phyloP scores from a whole-genome alignment of 2,888 invertebrate species.

The Acanthopleura granulata region DNA sequence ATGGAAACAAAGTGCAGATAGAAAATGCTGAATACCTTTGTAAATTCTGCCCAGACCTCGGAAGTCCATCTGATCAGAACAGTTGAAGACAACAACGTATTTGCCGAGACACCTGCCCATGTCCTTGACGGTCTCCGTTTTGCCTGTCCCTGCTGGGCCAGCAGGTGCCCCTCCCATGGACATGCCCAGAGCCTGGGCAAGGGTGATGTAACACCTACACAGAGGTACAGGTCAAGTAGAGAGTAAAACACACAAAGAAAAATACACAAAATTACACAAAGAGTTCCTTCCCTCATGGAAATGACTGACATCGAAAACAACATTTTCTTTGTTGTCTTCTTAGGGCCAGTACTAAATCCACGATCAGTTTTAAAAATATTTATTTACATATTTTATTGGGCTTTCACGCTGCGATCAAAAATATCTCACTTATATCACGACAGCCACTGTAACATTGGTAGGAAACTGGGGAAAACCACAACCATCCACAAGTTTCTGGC shows the following conservation, averaged over 20 bases:
- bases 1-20: too few species aligned
- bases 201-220: conserved; percentile 92
- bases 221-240: background rate
- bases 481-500: too few species aligned
- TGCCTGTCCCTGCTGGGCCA: conserved; percentile 95
- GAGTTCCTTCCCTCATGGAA: background rate
- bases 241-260: background rate
- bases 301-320: too few species aligned
- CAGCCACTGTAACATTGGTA: too few species aligned
- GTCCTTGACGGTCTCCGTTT: conserved; percentile 69
- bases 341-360: too few species aligned
- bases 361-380: too few species aligned
- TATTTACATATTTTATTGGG: too few species aligned
- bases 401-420: too few species aligned
- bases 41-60: conserved; percentile 70
- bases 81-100: conserved; percentile 71
- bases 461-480: too few species aligned
- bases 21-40: conserved; percentile 57
- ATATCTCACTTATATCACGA: too few species aligned
- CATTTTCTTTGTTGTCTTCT: too few species aligned
- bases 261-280: too few species aligned
- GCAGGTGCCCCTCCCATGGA: conserved; percentile 98
- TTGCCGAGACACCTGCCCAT: conserved; percentile 71
- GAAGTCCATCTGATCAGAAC: conserved; percentile 72
- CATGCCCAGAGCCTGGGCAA: conserved; percentile 95